Evolutionary conservation across 1,140 invertebrate species (phyloP).

Genomic region (Venturia canescens): DNA sequence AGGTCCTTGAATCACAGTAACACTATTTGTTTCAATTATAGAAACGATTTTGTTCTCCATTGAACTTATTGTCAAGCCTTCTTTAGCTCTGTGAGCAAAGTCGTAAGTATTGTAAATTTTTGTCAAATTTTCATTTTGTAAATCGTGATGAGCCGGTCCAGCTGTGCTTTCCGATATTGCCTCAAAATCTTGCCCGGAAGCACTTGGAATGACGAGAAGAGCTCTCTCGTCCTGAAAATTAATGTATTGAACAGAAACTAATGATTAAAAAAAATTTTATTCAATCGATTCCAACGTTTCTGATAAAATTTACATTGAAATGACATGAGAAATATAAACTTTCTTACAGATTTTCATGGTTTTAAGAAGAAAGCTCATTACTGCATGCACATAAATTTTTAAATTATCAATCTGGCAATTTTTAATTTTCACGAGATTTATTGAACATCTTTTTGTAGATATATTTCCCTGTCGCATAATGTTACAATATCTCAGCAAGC

Average conservation of each 20-base stretch:
- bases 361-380: too few species aligned
- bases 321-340: too few species aligned
- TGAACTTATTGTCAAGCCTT: conserved; percentile 58
- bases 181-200: conserved; percentile 54
- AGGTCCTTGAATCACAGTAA: conserved; percentile 91
- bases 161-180: conserved; percentile 64
- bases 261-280: conserved; percentile 40
- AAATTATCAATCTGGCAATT: too few species aligned
- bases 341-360: too few species aligned
- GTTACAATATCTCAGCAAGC: too few species aligned
- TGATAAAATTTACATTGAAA: too few species aligned
- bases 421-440: too few species aligned
- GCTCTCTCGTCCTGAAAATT: conserved; percentile 31
- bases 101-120: conserved; percentile 68
- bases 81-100: conserved; percentile 61
- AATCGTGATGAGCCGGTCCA: conserved; percentile 41
- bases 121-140: conserved; percentile 54
- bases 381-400: too few species aligned
- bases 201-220: conserved; percentile 48
- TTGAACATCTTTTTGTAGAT: too few species aligned
- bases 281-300: too few species aligned
- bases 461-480: too few species aligned
- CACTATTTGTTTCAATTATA: conserved; percentile 82
- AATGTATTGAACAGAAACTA: conserved; percentile 11
- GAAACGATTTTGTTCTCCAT: conserved; percentile 77